A percentile compares a stretch with the other conserved stretches of the same genome.
These are phyloP conservation scores for Tetrao urogallus DNA, from an alignment of 2,113 vertebrate species.

Conservation along the genomic window DNA sequence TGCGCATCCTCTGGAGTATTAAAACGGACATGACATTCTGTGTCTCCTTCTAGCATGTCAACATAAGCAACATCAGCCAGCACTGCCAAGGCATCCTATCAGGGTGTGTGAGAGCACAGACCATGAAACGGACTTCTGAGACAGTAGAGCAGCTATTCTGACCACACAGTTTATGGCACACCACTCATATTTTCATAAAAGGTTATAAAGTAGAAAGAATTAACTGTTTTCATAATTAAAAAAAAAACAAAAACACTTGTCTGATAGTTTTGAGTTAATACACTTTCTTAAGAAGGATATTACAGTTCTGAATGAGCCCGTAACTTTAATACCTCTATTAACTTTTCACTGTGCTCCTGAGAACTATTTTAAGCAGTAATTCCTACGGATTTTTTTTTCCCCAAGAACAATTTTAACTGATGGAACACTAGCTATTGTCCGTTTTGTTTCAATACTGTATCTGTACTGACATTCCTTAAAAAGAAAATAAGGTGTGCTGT, in stretches of 20 bases:
- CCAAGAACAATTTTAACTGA: background rate
- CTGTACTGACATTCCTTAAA: background rate
- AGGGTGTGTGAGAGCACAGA: background rate
- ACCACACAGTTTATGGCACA: background rate
- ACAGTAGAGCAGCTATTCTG: background rate
- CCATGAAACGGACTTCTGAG: background rate
- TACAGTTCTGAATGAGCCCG: background rate
- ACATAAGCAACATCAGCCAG: conserved; percentile 90
- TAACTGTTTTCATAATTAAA: background rate
- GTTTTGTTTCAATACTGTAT: background rate
- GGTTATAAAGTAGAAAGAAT: background rate
- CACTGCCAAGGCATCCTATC: conserved; percentile 84
- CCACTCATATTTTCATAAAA: background rate
- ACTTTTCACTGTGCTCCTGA: background rate
- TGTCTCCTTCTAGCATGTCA: conserved; percentile 92
- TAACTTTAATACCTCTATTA: background rate
- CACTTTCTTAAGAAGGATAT: background rate
- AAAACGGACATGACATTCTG: conserved; percentile 90
- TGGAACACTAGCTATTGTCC: background rate
- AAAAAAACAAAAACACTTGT: background rate
- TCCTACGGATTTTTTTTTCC: background rate
- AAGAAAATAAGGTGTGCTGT: background rate
- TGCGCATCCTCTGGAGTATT: conserved; percentile 87
- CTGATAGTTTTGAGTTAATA: background rate
- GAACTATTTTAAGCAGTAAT: background rate